Evolutionary conservation across 2,113 vertebrate species (phyloP).

Genomic region (Crocuta crocuta): DNA sequence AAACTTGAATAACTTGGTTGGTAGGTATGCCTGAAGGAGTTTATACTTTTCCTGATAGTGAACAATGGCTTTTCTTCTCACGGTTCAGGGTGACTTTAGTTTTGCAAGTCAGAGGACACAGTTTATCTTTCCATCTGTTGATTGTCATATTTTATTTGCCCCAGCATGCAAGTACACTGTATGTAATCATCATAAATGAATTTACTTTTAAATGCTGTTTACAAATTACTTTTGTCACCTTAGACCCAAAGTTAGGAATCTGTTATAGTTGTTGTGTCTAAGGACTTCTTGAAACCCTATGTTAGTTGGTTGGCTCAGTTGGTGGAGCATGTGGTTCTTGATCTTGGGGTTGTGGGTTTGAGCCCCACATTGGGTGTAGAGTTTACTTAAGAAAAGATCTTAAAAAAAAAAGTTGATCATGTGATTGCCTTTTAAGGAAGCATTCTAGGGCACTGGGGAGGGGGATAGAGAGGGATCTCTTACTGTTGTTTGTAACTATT

Average conservation of each 20-base stretch:
- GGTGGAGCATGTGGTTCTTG: too few species aligned
- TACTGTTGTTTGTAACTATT: neutral
- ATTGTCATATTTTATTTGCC: neutral
- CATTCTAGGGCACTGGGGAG: neutral
- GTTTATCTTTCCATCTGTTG: conserved; percentile 5
- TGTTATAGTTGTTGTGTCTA: neutral
- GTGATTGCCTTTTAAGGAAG: neutral
- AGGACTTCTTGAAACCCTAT: neutral
- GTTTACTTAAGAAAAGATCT: too few species aligned
- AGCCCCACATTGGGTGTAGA: too few species aligned
- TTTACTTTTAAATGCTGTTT: neutral
- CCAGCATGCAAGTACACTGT: neutral
- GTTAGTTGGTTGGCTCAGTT: neutral
- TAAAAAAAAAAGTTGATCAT: too few species aligned
- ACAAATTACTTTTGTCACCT: conserved; percentile 18
- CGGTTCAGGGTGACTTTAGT: neutral
- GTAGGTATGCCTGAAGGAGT: conserved; percentile 14
- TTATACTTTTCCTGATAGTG: neutral
- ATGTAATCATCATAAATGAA: conserved; percentile 17
- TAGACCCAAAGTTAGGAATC: neutral
- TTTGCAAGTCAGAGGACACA: neutral
- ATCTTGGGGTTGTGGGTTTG: too few species aligned
- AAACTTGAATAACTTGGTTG: neutral
- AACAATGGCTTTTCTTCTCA: neutral
- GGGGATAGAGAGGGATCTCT: neutral